Percentiles rank a stretch among this genome's conserved stretches.
These are phyloP conservation scores for Mesorhabditis spiculigera DNA, from an alignment of 2,888 invertebrate genomes.

Conservation along the genomic window DNA sequence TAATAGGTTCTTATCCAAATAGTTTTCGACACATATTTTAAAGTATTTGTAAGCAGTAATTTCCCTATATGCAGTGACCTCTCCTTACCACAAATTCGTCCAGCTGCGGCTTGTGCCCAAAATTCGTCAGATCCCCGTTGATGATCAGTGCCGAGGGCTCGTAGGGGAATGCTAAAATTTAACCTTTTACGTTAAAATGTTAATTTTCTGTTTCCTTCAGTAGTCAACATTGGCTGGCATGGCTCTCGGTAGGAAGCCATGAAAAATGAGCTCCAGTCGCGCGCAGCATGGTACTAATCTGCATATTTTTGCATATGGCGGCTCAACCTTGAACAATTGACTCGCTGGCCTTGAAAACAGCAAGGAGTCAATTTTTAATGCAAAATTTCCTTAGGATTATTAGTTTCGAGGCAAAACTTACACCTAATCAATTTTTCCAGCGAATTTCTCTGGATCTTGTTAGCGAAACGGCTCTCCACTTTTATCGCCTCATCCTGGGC, in stretches of 20 bases:
- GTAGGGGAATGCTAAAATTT: slow-evolving; percentile 12
- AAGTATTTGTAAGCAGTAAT: too few species aligned
- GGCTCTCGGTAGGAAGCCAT: too few species aligned
- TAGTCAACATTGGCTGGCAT: too few species aligned
- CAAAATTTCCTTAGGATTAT: too few species aligned
- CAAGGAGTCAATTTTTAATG: too few species aligned
- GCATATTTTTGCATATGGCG: background rate
- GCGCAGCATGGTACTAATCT: background rate
- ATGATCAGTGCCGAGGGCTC: slow-evolving; percentile 48
- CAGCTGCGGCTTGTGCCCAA: slow-evolving; percentile 47
- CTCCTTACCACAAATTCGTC: slow-evolving; percentile 41
- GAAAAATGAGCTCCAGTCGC: too few species aligned
- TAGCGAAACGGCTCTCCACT: slow-evolving; percentile 46
- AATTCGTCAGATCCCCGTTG: slow-evolving; percentile 57
- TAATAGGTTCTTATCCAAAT: too few species aligned
- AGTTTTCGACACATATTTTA: too few species aligned
- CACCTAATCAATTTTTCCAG: background rate
- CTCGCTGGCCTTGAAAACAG: too few species aligned
- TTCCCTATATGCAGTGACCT: too few species aligned
- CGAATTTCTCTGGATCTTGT: slow-evolving; percentile 44
- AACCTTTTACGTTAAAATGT: background rate
- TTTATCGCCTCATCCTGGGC: slow-evolving; percentile 28
- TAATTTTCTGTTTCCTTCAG: too few species aligned
- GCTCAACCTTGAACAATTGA: slow-evolving; percentile 11
- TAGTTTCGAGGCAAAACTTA: background rate